phyloP scores from a whole-genome alignment of 2,113 vertebrate genomes.

The Nothoprocta perdicaria region DNA sequence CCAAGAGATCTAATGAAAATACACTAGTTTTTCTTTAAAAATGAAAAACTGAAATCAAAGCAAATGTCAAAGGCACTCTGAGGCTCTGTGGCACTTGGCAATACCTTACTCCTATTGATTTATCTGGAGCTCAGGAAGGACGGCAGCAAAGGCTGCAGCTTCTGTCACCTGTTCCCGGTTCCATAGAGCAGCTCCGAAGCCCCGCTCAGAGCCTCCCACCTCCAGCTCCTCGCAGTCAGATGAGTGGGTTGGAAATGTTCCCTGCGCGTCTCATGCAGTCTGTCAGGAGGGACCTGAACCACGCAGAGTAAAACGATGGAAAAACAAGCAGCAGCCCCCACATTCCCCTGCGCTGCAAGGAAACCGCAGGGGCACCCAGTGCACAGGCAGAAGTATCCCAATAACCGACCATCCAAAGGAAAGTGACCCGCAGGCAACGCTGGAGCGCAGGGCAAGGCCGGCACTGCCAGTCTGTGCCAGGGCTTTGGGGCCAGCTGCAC shows the following conservation, averaged over 20 bases:
- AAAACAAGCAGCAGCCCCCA: not conserved
- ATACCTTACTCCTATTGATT: not conserved
- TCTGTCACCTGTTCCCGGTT: not conserved
- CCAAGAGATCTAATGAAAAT: not conserved
- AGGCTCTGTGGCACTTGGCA: not conserved
- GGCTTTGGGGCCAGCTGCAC: not conserved
- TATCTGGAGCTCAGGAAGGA: not conserved
- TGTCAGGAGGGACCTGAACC: not conserved
- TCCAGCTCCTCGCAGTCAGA: not conserved
- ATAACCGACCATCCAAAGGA: not conserved
- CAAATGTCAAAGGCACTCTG: not conserved
- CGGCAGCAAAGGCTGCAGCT: rapidly evolving
- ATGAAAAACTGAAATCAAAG: not conserved
- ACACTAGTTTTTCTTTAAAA: not conserved
- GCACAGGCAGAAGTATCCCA: not conserved
- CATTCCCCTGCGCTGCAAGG: not conserved
- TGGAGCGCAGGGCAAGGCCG: not conserved
- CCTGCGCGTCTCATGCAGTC: not conserved
- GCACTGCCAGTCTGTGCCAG: not conserved
- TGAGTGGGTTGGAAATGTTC: not conserved
- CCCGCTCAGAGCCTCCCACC: not conserved
- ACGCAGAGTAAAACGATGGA: not conserved
- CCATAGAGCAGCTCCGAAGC: not conserved
- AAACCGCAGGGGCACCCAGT: rapidly evolving
- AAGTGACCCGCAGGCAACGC: not conserved